Conservation (phyloP, 2,888 invertebrate genomes). For the Drosophila nigritarsus region DNA sequence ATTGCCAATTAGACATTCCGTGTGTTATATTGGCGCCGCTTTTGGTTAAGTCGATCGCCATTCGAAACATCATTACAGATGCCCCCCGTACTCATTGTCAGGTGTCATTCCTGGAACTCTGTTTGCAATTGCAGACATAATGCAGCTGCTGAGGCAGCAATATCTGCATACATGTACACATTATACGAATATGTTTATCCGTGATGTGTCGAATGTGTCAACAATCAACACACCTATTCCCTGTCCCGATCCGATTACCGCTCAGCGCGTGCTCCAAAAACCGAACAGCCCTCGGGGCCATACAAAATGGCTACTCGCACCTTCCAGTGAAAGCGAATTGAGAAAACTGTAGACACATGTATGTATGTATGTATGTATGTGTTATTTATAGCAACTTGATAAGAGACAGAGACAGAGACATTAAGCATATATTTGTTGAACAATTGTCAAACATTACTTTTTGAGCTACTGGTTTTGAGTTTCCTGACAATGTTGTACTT, state of each 20-base stretch:
- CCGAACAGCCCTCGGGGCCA: constrained; percentile 12
- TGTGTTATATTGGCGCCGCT: constrained; percentile 46
- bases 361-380: constrained; percentile 4
- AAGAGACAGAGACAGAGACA: constrained; percentile 31
- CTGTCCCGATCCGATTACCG: constrained; percentile 56
- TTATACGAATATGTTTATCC: constrained; percentile 30
- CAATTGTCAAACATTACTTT: constrained; percentile 52
- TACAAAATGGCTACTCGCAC: constrained; percentile 30
- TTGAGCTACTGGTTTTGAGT: constrained; percentile 42
- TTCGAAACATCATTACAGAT: constrained; percentile 28
- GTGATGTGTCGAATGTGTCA: constrained; percentile 34
- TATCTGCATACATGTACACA: constrained; percentile 17
- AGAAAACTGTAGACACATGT: background rate
- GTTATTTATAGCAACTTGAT: constrained; percentile 39
- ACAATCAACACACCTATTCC: constrained; percentile 37
- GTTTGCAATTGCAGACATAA: constrained; percentile 32
- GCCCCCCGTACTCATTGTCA: constrained; percentile 41
- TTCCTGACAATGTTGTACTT: constrained; percentile 31
- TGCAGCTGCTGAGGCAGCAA: constrained; percentile 40
- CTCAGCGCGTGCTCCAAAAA: constrained; percentile 69
- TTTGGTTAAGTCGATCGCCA: constrained; percentile 28
- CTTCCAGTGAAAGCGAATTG: constrained; percentile 5
- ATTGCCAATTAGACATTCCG: constrained; percentile 61
- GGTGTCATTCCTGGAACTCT: constrained; percentile 43
- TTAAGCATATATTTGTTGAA: constrained; percentile 40